Base-by-base conservation (phyloP, 2,888 invertebrate species). In the Ditula angustiorana region DNA sequence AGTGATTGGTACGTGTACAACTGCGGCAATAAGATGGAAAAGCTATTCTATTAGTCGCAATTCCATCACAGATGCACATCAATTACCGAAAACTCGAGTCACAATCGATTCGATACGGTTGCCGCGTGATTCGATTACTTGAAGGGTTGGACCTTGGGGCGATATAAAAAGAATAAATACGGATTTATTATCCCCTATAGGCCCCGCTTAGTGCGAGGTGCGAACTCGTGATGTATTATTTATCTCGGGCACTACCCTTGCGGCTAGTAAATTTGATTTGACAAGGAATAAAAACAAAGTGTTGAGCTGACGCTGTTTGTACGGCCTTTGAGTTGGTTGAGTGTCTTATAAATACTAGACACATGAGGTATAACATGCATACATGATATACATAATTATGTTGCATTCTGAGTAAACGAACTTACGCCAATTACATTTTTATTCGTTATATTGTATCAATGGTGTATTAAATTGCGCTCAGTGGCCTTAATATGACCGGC, bases 141-240 rank as follows among this genome's bases (percentile, higher is more conserved):
- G 73, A 82, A 85, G 82, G 90, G 90, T 86, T 82, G 77, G 84
- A 79, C 74, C 78, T 86, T 82, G 77, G 84, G 80, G 75, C 78
- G 77, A 83, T 87, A 87, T 89, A 90, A 88, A 90, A 90, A 90
- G 90, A 91, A 90, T 90, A 92, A 92, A 92, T 90, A 91, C 86
- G 90, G 91, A 92, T 92, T 92, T 92, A 92, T 92, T 89, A 89
- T 88, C 83, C 92, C 92, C 91, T 86, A 85, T 87, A 89, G 92
- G 83, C 81, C 76, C 67, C 83, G 84, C 86, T 90, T 89, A 90
- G 88, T 79, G 82, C 75, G 78, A 91, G 88, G 92, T 91, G 92
- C 79, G 90, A 90, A 91, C 87, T 81, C 77, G 81, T 80, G 80
- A 81, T 92, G 88, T 86, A 88, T 88, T 92, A 92, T 92, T 92